Evolutionary conservation across 2,888 invertebrate species (phyloP).

Genomic region (Aporophyla nigra): DNA sequence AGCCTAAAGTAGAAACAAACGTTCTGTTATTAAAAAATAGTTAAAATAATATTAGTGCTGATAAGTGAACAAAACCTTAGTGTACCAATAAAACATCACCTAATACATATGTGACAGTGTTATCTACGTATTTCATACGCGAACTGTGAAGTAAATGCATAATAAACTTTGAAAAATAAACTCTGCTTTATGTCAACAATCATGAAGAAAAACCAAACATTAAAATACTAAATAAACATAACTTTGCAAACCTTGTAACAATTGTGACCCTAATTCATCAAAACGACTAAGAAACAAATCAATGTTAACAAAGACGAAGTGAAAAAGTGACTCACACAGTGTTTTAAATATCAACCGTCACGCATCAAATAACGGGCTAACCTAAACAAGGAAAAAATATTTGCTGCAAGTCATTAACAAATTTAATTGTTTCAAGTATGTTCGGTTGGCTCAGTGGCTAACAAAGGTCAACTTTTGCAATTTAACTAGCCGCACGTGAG

Average conservation of each 20-base stretch:
- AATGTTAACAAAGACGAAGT: slow-evolving; percentile 16
- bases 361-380: too few relatives aligned
- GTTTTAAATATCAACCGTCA: slow-evolving; percentile 18
- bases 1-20: neutral
- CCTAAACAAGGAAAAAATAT: neutral
- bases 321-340: slow-evolving; percentile 28
- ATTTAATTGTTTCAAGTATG: neutral
- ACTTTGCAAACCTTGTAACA: slow-evolving; percentile 2
- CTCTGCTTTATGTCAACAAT: neutral
- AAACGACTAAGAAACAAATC: neutral
- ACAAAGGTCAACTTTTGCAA: slow-evolving; percentile 3
- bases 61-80: slow-evolving; percentile 12
- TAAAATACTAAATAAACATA: slow-evolving; percentile 5
- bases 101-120: slow-evolving; percentile 25
- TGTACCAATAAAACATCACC: slow-evolving; percentile 7
- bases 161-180: slow-evolving; percentile 9
- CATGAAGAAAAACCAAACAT: neutral
- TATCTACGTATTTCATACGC: slow-evolving; percentile 7
- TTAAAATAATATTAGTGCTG: slow-evolving; percentile 14
- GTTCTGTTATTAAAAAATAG: slow-evolving; percentile 4
- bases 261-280: neutral
- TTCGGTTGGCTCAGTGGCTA: neutral
- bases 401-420: neutral
- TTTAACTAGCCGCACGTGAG: neutral
- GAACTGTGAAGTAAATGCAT: slow-evolving; percentile 15